Evolutionary conservation across 2,797 vertebrate species (phyloP).

Genomic region (Chrysocyon brachyurus): DNA sequence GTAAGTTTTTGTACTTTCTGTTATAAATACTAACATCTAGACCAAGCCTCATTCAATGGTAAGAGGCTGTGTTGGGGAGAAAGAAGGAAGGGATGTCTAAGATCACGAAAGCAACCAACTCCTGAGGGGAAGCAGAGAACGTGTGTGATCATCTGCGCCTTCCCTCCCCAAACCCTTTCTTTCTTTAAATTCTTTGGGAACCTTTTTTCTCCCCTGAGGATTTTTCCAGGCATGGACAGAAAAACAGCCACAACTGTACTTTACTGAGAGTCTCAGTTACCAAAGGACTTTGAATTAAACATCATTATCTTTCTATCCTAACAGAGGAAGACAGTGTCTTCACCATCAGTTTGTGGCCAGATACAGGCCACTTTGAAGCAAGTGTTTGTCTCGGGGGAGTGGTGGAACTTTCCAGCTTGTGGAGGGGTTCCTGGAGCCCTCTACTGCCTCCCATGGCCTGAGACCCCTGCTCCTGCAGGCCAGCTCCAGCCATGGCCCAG

Average conservation of each 20-base stretch:
- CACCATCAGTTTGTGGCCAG: neutral
- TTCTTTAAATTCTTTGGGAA: neutral
- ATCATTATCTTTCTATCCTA: neutral
- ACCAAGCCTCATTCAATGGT: neutral
- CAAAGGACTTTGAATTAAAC: neutral
- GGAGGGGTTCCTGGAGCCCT: neutral
- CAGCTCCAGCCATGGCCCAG: neutral
- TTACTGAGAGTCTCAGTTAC: neutral
- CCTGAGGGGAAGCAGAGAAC: neutral
- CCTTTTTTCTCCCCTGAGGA: neutral
- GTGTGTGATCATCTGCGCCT: rapidly evolving
- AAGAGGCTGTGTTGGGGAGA: neutral
- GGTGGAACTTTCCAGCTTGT: neutral
- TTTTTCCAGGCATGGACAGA: neutral
- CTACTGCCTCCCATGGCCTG: neutral
- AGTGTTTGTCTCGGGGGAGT: rapidly evolving
- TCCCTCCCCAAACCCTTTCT: neutral
- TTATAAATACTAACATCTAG: neutral
- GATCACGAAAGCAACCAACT: neutral
- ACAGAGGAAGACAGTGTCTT: neutral
- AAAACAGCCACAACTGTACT: neutral
- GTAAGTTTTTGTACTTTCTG: neutral
- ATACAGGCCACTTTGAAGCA: neutral
- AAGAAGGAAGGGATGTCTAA: neutral
- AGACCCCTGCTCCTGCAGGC: neutral